These are phyloP conservation scores for Ips nitidus DNA, from an alignment of 1,140 invertebrate genomes.

Conservation along the genomic window DNA sequence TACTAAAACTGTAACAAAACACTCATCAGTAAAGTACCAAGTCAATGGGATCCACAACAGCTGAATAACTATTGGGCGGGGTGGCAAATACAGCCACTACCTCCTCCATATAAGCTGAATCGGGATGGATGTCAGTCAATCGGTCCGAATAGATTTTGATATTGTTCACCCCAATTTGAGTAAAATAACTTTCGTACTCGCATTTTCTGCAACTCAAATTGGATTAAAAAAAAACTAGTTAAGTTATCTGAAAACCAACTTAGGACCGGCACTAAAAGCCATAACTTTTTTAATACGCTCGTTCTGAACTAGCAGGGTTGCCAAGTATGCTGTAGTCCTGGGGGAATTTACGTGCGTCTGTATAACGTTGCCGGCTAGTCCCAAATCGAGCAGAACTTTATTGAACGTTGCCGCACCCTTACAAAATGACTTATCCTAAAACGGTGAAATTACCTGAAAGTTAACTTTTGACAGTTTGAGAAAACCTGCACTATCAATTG, in stretches of 20 bases:
- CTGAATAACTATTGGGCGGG: slow-evolving; percentile 75
- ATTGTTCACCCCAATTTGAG: slow-evolving; percentile 57
- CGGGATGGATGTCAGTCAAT: slow-evolving; percentile 60
- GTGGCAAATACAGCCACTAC: slow-evolving; percentile 72
- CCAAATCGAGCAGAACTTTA: slow-evolving; percentile 62
- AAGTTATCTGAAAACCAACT: slow-evolving; percentile 45
- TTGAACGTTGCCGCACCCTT: slow-evolving; percentile 71
- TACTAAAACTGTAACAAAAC: too few species aligned
- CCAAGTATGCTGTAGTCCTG: slow-evolving; percentile 71
- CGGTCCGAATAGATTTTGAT: slow-evolving; percentile 62
- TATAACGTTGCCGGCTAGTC: slow-evolving; percentile 69
- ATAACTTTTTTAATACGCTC: slow-evolving; percentile 61
- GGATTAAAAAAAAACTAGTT: not conserved
- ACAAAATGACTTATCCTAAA: slow-evolving; percentile 73
- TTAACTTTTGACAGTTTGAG: not conserved
- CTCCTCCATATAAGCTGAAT: slow-evolving; percentile 61
- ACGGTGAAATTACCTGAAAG: slow-evolving; percentile 23
- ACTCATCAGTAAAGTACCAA: slow-evolving; percentile 56
- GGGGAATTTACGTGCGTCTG: slow-evolving; percentile 75
- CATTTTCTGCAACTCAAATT: slow-evolving; percentile 46
- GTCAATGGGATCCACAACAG: slow-evolving; percentile 72
- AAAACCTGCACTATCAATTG: slow-evolving; percentile 61
- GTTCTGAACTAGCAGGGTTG: slow-evolving; percentile 65
- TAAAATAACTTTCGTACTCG: slow-evolving; percentile 61
- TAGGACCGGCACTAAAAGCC: slow-evolving; percentile 62